Evolutionary conservation across 1,140 invertebrate genomes (phyloP).

Genomic region (Spodoptera litura): DNA sequence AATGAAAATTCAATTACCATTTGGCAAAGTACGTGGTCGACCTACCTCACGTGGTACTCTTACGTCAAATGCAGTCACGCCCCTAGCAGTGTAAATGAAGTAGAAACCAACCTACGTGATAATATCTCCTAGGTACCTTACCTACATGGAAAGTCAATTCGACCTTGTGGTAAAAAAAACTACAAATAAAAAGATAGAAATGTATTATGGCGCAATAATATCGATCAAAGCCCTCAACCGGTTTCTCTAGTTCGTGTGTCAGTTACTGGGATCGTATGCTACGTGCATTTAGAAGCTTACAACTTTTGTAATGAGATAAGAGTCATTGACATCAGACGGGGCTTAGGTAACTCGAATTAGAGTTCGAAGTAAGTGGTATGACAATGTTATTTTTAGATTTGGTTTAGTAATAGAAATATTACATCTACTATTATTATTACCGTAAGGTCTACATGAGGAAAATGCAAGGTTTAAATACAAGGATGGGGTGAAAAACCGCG

Average conservation of each 20-base stretch:
- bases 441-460: not conserved
- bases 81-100: conserved; percentile 14
- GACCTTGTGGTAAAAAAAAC: conserved; percentile 9
- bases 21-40: conserved; percentile 53
- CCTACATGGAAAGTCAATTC: conserved; percentile 23
- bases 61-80: conserved; percentile 53
- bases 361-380: not conserved
- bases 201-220: not conserved
- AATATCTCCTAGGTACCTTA: not conserved
- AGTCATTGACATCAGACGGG: conserved; percentile 18
- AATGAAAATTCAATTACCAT: conserved; percentile 50
- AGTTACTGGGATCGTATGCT: not conserved
- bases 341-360: not conserved
- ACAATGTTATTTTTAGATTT: too few relatives aligned
- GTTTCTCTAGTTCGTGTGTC: not conserved
- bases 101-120: conserved; percentile 19
- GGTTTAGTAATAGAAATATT: too few relatives aligned
- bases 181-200: not conserved
- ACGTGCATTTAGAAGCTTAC: conserved; percentile 1
- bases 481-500: conserved; percentile 25
- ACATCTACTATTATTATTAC: too few relatives aligned
- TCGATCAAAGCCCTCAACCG: not conserved
- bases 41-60: conserved; percentile 57
- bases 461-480: not conserved
- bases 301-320: not conserved